These are phyloP conservation scores for Papilio polytes DNA, from an alignment of 1,140 invertebrate species.

Conservation along the genomic window DNA sequence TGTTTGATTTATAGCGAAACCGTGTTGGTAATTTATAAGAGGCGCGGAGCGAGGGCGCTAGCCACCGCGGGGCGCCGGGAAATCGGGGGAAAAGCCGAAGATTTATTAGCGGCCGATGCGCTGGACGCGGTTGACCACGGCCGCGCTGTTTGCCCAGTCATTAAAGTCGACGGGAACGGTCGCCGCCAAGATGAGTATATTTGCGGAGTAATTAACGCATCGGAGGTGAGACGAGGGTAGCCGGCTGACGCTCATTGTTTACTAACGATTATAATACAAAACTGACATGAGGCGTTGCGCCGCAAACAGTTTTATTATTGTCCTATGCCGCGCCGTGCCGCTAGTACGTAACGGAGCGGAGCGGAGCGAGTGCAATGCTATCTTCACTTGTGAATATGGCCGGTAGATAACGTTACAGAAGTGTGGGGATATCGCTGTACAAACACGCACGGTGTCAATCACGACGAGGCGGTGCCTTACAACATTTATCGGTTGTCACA, in stretches of 20 bases:
- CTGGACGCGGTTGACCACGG: conserved; percentile 66
- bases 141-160: conserved; percentile 77
- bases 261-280: conserved; percentile 53
- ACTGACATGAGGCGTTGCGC: conserved; percentile 42
- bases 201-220: conserved; percentile 80
- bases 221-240: conserved; percentile 74
- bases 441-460: conserved; percentile 79
- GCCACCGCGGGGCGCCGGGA: conserved; percentile 68
- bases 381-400: conserved; percentile 53
- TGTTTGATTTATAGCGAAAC: conserved; percentile 79
- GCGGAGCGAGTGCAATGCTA: conserved; percentile 22
- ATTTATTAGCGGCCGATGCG: conserved; percentile 72
- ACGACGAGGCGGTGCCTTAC: conserved; percentile 77
- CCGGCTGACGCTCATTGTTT: conserved; percentile 63
- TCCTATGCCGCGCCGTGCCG: not conserved
- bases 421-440: conserved; percentile 67
- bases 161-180: conserved; percentile 71
- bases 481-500: conserved; percentile 78
- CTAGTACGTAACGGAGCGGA: conserved; percentile 17
- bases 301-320: conserved; percentile 32
- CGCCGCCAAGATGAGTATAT: conserved; percentile 51
- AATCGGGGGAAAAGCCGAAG: conserved; percentile 78
- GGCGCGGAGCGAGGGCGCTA: conserved; percentile 63
- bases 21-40: conserved; percentile 82
- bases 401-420: conserved; percentile 73